Percentiles rank a stretch among this genome's conserved stretches.
Evolutionary conservation across 2,888 invertebrate genomes (phyloP).

Genomic region (Sphecodes monilicornis): DNA sequence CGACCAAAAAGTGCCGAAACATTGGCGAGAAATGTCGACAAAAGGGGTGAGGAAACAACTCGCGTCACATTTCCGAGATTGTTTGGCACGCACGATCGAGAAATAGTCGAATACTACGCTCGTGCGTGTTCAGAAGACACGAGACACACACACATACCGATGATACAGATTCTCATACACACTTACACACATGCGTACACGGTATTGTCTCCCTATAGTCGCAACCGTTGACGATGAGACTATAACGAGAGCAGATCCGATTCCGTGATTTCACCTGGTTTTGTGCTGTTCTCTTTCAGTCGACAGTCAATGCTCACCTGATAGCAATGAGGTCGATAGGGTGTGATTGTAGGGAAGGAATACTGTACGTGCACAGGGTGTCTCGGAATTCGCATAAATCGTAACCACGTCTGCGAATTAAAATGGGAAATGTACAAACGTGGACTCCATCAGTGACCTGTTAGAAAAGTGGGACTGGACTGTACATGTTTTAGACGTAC

Average conservation of each 20-base stretch:
- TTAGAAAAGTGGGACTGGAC: neutral
- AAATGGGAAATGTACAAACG: neutral
- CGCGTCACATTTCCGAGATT: constrained; percentile 12
- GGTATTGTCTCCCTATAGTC: constrained; percentile 1
- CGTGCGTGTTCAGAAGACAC: constrained; percentile 25
- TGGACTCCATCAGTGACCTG: neutral
- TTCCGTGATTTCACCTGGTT: neutral
- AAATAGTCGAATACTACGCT: constrained; percentile 20
- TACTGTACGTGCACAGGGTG: neutral
- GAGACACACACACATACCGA: neutral
- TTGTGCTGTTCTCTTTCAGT: neutral
- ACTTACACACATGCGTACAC: constrained; percentile 2
- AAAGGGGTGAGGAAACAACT: neutral
- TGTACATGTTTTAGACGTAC: no score
- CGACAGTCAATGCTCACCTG: neutral
- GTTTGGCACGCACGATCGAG: constrained; percentile 38
- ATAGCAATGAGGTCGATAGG: neutral
- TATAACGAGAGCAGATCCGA: neutral
- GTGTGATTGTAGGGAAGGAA: neutral
- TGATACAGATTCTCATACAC: neutral
- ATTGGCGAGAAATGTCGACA: constrained; percentile 45
- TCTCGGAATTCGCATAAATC: neutral
- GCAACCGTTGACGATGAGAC: neutral
- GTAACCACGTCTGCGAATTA: neutral
- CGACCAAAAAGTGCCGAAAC: constrained; percentile 59